phyloP scores from a whole-genome alignment of 2,113 vertebrate genomes.

The Catharus minimus region DNA sequence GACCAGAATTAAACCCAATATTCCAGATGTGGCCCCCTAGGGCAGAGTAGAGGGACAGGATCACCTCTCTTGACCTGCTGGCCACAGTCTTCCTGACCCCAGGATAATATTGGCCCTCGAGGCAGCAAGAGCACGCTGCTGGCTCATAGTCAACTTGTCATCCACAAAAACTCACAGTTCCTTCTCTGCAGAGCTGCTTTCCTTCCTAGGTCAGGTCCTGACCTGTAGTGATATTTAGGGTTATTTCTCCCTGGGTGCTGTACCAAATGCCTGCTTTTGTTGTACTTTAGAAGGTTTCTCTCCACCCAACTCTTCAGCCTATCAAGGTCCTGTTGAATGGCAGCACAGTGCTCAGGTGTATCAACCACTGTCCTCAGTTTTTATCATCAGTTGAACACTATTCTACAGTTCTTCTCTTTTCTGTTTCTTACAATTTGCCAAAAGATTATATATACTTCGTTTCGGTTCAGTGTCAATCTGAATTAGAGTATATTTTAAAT shows the following conservation, averaged over 20 bases:
- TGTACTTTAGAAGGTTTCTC: not conserved
- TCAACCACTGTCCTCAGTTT: not conserved
- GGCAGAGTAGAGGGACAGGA: fast-evolving
- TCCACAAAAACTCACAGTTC: not conserved
- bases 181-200: not conserved
- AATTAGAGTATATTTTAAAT: not conserved
- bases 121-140: not conserved
- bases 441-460: not conserved
- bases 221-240: not conserved
- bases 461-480: not conserved
- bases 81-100: not conserved
- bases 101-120: not conserved
- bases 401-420: not conserved
- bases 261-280: not conserved
- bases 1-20: not conserved
- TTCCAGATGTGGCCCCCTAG: not conserved
- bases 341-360: not conserved
- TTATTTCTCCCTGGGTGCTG: not conserved
- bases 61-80: not conserved
- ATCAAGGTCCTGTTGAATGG: not conserved
- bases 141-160: not conserved
- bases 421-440: not conserved
- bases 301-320: not conserved
- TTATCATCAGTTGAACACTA: not conserved
- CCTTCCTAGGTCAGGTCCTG: not conserved